These are phyloP conservation scores for Pocillopora verrucosa DNA, from an alignment of 64 coral and sea anemone genomes.

Conservation along the genomic window DNA sequence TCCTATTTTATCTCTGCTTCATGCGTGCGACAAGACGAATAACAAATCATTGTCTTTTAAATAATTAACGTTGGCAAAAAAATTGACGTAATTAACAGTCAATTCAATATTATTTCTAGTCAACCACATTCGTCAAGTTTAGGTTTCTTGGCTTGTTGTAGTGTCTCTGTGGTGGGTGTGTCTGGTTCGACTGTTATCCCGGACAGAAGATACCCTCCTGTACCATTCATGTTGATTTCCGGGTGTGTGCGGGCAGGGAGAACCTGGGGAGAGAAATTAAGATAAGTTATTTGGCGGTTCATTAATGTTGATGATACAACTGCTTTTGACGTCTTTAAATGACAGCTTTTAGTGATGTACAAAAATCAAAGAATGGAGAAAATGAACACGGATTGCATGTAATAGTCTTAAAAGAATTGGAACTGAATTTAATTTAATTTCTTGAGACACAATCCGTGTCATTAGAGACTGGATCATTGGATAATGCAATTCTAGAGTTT, in stretches of 20 bases:
- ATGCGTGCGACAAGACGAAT: too few species aligned
- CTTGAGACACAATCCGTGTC: too few species aligned
- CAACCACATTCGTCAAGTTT: slow-evolving; percentile 59
- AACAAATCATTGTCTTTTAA: neutral
- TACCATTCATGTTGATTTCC: slow-evolving; percentile 69
- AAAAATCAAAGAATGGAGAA: too few species aligned
- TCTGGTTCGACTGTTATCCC: slow-evolving; percentile 80
- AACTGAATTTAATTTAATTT: too few species aligned
- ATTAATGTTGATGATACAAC: too few species aligned
- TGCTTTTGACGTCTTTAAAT: too few species aligned
- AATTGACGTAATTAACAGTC: neutral
- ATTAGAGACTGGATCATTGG: too few species aligned
- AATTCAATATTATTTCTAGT: neutral
- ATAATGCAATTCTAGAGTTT: too few species aligned
- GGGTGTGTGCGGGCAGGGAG: slow-evolving; percentile 84
- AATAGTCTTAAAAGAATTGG: too few species aligned
- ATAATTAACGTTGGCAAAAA: neutral
- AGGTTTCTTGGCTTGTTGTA: slow-evolving; percentile 57
- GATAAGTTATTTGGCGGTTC: neutral
- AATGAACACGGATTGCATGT: too few species aligned
- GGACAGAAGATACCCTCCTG: slow-evolving; percentile 87
- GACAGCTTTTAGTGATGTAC: too few species aligned
- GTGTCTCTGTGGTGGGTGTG: slow-evolving; percentile 7
- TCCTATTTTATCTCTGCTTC: too few species aligned
- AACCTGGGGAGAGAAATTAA: slow-evolving; percentile 50